Evolutionary conservation across 2,888 invertebrate species (phyloP), one percentile per base, ranked within the genome.

Genomic region (Trilocha varians): DNA sequence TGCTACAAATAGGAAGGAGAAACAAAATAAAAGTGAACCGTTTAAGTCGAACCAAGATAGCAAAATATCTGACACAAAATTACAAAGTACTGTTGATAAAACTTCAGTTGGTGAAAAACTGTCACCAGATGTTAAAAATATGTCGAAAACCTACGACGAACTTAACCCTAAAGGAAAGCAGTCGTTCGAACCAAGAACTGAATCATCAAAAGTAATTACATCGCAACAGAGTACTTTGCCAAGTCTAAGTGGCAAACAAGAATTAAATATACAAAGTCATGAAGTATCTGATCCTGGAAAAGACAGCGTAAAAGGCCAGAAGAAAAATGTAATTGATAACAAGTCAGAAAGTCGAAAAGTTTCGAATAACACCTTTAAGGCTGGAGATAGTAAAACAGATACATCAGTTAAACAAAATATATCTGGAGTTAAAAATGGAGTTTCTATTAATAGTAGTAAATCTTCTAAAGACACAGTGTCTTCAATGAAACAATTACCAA

Each of bases 401-500:
- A 14, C 17, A 17, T 34, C 33, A 13, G 16, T 34, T 13, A 39
- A 39, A 14, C 9, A 16, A 33, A 39, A 17, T 39, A 13, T 25
- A 25, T 11, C 2, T 2, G 11, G 25, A 9, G 25, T 25, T 25
- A 25, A 25, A 25, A 9, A 11, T 25, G 25, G 25, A 1, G 11
- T 25, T 25, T 25, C 36, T 33, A 37, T 13, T 36, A 40, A 39
- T 18, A 50, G 50, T 4, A 47, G 49, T 11, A 55, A 55, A 49
- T 38, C 3, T 36, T 39, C 37, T 16, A 45, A 49, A 46, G 48
- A 39, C 38, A 32, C 43, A 34, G 38, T 32, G 6, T 45, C 39
- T 37, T 46, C 49, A n/a, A 15, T 16, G 40, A 77, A 66, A 53
- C 62, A 65, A 47, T 50, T 73, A 47, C 66, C 66, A 39, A 60